Evolutionary conservation across 2,888 invertebrate genomes (phyloP).

Genomic region (Sinopyrophorus schimmeli): DNA sequence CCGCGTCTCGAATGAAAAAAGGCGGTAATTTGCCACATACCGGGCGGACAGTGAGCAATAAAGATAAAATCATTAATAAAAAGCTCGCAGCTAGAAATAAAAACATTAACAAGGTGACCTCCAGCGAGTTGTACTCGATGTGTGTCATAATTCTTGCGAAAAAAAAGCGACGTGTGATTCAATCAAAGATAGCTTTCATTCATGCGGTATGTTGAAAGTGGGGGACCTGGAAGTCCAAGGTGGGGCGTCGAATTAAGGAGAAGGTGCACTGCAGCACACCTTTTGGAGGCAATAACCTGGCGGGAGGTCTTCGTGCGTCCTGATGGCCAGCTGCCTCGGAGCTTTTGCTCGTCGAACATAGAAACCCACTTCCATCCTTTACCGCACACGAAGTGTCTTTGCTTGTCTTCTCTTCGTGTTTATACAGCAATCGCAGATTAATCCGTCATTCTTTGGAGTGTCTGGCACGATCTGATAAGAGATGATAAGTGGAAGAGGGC

Average conservation of each 20-base stretch:
- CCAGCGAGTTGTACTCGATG: conserved; percentile 27
- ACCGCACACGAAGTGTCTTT: conserved; percentile 31
- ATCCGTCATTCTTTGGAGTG: conserved; percentile 16
- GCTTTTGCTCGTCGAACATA: conserved; percentile 19
- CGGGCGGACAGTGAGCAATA: no score
- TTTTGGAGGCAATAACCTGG: conserved; percentile 39
- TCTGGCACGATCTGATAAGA: conserved; percentile 15
- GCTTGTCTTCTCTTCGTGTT: conserved; percentile 17
- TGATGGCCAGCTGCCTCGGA: conserved; percentile 35
- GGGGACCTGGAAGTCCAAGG: conserved; percentile 19
- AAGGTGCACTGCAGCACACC: conserved; percentile 23
- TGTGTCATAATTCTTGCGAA: conserved; percentile 28
- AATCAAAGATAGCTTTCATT: conserved; percentile 38
- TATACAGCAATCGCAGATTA: conserved; percentile 18
- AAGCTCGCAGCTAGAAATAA: no score
- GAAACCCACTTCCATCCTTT: conserved; percentile 30
- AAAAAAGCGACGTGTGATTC: conserved; percentile 35
- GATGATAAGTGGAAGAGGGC: conserved; percentile 8
- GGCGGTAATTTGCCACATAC: no score
- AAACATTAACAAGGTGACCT: conserved; percentile 29
- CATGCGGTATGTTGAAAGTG: conserved; percentile 33
- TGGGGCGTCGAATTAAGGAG: conserved; percentile 24
- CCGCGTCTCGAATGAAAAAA: no score
- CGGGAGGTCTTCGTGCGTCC: conserved; percentile 36
- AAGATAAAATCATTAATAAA: no score